Evolutionary conservation across 2,888 invertebrate species (phyloP).

Genomic region (Acronicta leporina): DNA sequence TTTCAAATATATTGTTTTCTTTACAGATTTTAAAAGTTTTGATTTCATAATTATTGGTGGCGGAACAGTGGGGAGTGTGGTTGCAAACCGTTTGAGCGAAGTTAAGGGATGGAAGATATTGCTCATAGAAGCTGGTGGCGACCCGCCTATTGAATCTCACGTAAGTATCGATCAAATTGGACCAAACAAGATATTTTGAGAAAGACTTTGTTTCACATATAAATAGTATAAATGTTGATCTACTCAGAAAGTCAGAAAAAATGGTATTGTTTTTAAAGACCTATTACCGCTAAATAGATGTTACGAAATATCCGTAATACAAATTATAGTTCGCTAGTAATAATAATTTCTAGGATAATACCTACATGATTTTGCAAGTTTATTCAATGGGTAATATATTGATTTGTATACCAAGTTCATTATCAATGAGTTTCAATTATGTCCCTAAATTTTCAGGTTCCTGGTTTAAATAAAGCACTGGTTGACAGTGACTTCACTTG

Average conservation of each 20-base stretch:
- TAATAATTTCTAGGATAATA: no score
- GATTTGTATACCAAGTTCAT: neutral
- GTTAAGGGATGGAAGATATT: conserved; percentile 35
- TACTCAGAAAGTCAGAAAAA: no score
- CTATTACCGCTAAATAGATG: no score
- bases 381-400: no score
- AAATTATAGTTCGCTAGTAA: no score
- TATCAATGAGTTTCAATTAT: conserved; percentile 7
- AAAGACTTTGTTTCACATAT: no score
- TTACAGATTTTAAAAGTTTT: conserved; percentile 59
- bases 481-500: conserved; percentile 64
- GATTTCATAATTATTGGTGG: conserved; percentile 90
- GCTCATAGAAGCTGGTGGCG: conserved; percentile 52
- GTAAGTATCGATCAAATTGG: conserved; percentile 58
- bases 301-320: no score
- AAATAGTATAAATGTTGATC: no score
- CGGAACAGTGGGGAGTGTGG: conserved; percentile 89
- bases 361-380: no score
- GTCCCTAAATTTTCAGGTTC: conserved; percentile 59
- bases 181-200: no score
- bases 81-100: conserved; percentile 88
- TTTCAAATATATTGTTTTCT: neutral
- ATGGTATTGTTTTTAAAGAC: no score
- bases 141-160: conserved; percentile 51
- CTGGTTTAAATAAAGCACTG: conserved; percentile 44